These are phyloP conservation scores for Theonella swinhoei DNA, from an alignment of 37 sponge, comb jelly and placozoan genomes.

Conservation along the genomic window DNA sequence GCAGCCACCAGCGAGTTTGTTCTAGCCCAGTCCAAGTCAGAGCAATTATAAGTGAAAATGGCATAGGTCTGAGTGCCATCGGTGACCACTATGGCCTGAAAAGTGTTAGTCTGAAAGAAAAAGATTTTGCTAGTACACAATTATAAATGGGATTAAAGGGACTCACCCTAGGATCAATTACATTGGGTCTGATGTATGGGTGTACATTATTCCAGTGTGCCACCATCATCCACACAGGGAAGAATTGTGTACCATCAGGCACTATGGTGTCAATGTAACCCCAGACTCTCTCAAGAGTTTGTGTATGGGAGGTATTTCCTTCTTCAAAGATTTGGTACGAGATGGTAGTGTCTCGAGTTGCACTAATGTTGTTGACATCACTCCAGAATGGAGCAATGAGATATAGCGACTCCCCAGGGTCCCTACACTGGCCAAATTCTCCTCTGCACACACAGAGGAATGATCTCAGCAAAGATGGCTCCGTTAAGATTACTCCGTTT, in stretches of 20 bases:
- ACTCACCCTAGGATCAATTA: background rate
- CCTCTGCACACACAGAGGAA: no score
- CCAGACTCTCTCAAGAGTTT: background rate
- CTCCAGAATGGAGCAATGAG: conserved; percentile 5
- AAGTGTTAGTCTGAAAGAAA: background rate
- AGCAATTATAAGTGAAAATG: background rate
- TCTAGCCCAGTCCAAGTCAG: background rate
- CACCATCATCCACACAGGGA: background rate
- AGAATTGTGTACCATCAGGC: background rate
- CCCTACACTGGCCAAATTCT: no score
- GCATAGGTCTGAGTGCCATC: background rate
- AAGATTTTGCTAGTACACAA: background rate
- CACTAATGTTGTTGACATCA: background rate
- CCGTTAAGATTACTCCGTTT: background rate
- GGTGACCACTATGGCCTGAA: background rate
- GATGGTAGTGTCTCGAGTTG: background rate
- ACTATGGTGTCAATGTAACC: background rate
- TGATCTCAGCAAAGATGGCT: background rate
- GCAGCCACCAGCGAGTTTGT: background rate
- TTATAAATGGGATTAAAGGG: background rate
- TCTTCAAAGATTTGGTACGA: background rate
- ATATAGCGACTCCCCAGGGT: no score
- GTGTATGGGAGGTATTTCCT: background rate
- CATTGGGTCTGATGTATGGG: background rate
- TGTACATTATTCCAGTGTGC: background rate